Evolutionary conservation across 2,113 vertebrate species (phyloP), one percentile per base, ranked within the genome.

Genomic region (Phyllostomus discolor): DNA sequence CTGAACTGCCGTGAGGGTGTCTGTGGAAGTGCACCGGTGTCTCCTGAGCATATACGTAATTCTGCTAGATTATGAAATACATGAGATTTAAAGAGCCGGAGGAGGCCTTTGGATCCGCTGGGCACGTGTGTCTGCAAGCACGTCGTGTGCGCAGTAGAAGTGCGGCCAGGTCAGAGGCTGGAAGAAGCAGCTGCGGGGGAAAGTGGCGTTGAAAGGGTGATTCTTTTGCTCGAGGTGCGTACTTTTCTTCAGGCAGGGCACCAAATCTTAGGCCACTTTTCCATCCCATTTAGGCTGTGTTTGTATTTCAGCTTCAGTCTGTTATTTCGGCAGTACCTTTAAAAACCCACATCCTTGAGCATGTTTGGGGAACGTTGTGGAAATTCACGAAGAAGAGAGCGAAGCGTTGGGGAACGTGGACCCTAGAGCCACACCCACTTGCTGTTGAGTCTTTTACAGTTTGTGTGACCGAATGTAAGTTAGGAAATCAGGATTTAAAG

Each of bases 1-100:
- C 95, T 97, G 95, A 96, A 98, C 95, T 98, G 79, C 97, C 97
- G 96, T 97, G 95, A 97, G 98, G 98, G 95, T 97, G 94, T 94
- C 95, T 98, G 97, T 98, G 92, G 88, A 89, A 85, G 76, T 62
- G 38, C 5, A 41, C 41, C 64, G 33, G 54, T 90, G 50, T 86
- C 57, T 91, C 66, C 62, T 62, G 50, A n/a, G 14, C 90, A 24
- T 43, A 35, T 12, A 38, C 8, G 15, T 83, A 69, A 50, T 67
- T 41, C 81, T 94, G 59, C 82, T 92, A 22, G 89, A n/a, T 67
- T 64, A 4, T 54, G 57, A 75, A 84, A 17, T 33, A 35, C 33
- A 0, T 33, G 54, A 50, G 54, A 33, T 69, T 82, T 82, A 31
- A n/a, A n/a, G 64, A 48, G 62, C 78, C 3, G 10, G 7, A 83